These are phyloP conservation scores for Psophia crepitans DNA, from an alignment of 2,113 vertebrate genomes.

Conservation along the genomic window DNA sequence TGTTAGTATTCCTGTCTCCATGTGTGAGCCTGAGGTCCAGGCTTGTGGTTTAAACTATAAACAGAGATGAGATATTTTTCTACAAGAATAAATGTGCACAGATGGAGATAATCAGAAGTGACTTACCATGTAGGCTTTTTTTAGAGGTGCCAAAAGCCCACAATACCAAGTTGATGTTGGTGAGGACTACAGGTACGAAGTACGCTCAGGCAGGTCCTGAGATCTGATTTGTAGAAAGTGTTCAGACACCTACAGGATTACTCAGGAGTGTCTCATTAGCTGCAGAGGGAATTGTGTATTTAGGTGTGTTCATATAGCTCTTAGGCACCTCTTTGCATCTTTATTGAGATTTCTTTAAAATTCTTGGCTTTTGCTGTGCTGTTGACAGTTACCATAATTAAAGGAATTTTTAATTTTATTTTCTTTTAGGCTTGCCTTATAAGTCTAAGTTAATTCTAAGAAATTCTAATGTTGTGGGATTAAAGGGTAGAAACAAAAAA, in stretches of 20 bases:
- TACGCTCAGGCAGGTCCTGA: not conserved
- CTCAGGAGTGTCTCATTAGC: not conserved
- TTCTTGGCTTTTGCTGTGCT: not conserved
- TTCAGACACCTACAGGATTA: not conserved
- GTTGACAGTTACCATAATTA: not conserved
- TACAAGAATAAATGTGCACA: conserved; percentile 27
- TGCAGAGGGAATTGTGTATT: not conserved
- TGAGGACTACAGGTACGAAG: conserved; percentile 13
- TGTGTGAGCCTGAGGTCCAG: not conserved
- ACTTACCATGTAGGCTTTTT: conserved; percentile 22
- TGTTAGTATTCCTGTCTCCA: conserved; percentile 3
- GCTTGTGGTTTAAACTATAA: conserved; percentile 6
- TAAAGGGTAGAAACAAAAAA: not conserved
- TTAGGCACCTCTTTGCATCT: not conserved
- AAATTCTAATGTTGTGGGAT: not conserved
- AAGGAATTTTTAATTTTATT: not conserved
- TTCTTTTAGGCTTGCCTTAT: not conserved
- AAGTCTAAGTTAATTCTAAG: not conserved
- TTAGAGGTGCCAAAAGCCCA: conserved; percentile 40
- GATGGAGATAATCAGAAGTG: conserved; percentile 48
- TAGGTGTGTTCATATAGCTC: not conserved
- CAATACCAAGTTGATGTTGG: not conserved
- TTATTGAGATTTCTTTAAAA: not conserved
- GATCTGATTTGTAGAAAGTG: not conserved
- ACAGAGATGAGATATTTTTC: conserved; percentile 18